Conservation (phyloP, 2,888 invertebrate genomes). For the Argynnis bischoffii region DNA sequence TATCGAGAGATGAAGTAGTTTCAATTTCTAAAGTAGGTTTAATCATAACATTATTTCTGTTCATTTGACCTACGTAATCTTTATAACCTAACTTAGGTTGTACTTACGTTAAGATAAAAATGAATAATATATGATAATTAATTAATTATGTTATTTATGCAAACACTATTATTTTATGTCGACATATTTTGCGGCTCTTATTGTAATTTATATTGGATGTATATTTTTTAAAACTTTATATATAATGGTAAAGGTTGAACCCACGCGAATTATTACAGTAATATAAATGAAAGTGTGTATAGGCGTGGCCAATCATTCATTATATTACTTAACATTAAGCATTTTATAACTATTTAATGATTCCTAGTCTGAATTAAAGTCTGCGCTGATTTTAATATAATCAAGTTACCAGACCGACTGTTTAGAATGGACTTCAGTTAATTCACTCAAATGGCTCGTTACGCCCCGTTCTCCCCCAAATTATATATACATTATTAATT, state of each 20-base stretch:
- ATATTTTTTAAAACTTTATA: too few species aligned
- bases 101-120: neutral
- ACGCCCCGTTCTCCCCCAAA: neutral
- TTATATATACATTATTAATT: conserved; percentile 12
- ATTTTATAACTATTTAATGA: neutral
- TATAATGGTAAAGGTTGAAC: too few species aligned
- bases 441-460: conserved; percentile 22
- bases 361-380: neutral
- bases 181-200: too few species aligned
- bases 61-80: neutral
- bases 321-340: too few species aligned
- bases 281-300: too few species aligned
- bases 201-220: too few species aligned
- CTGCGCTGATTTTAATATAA: conserved; percentile 18
- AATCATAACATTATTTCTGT: neutral
- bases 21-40: neutral
- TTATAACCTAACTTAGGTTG: neutral
- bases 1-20: neutral
- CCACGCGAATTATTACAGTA: too few species aligned
- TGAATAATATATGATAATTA: too few species aligned
- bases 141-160: too few species aligned
- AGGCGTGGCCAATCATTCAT: too few species aligned
- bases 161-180: too few species aligned
- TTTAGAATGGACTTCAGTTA: conserved; percentile 26
- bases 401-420: conserved; percentile 23